These are phyloP conservation scores for Neodiprion virginianus DNA, from an alignment of 1,140 invertebrate genomes.

Conservation along the genomic window DNA sequence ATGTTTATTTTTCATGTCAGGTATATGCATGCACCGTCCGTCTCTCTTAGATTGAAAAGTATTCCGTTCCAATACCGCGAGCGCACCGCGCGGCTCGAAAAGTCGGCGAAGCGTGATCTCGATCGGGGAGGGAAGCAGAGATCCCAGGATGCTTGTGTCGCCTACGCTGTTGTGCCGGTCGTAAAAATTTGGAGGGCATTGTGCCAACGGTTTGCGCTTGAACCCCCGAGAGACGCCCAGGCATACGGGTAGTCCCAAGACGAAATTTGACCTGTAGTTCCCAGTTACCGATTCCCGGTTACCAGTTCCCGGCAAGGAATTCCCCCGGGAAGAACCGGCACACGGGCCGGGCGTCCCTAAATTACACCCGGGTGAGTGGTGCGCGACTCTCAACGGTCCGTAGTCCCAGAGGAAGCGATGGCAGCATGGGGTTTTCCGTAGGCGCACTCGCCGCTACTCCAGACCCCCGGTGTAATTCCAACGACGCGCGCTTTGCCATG, in stretches of 20 bases:
- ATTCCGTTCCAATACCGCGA: too few species aligned
- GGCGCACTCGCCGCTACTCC: not conserved
- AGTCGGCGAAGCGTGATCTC: too few species aligned
- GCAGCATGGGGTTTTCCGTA: not conserved
- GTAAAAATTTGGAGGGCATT: too few species aligned
- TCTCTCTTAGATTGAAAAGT: too few species aligned
- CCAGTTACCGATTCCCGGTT: not conserved
- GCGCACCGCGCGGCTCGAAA: too few species aligned
- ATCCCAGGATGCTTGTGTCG: too few species aligned
- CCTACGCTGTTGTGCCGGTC: too few species aligned
- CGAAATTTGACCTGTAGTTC: slow-evolving; percentile 2
- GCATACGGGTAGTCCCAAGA: not conserved
- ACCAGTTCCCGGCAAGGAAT: not conserved
- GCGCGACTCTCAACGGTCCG: not conserved
- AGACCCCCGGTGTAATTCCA: not conserved
- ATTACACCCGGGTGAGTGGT: not conserved
- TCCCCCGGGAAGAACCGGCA: too few species aligned
- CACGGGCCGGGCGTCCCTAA: not conserved
- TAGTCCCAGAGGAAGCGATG: slow-evolving; percentile 1
- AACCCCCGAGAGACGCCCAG: not conserved
- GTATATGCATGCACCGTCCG: too few species aligned
- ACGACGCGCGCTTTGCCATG: not conserved
- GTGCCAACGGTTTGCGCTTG: not conserved
- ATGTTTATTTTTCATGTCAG: too few species aligned
- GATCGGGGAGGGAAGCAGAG: too few species aligned